phyloP scores from a whole-genome alignment of 2,113 vertebrate species.

The Centropus bengalensis region DNA sequence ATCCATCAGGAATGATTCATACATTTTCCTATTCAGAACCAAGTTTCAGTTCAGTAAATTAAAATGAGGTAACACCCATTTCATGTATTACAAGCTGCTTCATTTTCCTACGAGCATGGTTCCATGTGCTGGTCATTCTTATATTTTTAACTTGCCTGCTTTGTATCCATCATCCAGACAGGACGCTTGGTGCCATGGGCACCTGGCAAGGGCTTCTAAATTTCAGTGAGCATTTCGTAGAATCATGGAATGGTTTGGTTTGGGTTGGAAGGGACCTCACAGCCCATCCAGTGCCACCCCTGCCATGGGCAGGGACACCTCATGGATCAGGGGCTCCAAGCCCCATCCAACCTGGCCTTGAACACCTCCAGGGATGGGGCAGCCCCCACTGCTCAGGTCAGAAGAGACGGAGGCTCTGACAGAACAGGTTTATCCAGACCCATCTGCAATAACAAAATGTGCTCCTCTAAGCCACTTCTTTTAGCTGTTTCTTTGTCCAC shows the following conservation, averaged over 20 bases:
- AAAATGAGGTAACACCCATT: not conserved
- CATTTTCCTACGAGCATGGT: not conserved
- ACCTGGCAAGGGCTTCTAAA: not conserved
- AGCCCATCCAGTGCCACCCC: no score
- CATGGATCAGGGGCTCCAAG: no score
- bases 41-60: not conserved
- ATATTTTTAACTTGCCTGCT: not conserved
- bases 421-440: not conserved
- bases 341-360: no score
- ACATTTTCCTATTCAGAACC: not conserved
- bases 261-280: no score
- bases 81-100: not conserved
- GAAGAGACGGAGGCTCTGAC: not conserved
- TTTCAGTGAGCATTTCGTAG: not conserved
- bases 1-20: constrained; percentile 59
- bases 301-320: no score
- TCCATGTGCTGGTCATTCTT: accelerated
- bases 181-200: accelerated
- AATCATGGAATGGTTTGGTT: no score
- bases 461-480: not conserved
- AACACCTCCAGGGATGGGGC: no score
- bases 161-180: not conserved
- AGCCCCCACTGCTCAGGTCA: no score
- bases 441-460: not conserved
- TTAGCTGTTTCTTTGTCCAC: not conserved